Base-by-base conservation (phyloP, 35 echinoderm and acorn worm genomes). In the Apostichopus californicus region DNA sequence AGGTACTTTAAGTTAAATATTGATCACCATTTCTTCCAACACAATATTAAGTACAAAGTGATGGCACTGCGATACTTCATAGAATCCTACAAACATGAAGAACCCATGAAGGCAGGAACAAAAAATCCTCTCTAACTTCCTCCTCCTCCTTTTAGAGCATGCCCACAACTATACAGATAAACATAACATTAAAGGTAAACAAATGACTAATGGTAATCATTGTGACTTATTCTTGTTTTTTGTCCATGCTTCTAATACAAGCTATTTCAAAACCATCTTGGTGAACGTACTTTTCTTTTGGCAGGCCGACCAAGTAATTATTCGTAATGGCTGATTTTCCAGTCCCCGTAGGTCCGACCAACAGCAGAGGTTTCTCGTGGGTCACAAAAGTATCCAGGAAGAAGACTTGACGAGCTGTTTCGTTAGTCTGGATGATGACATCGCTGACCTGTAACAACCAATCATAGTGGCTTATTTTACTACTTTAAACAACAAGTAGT, bases 311-410 rank as follows among this genome's bases (percentile, higher is more conserved):
- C 65, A 99, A 78, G 78, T 99, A 96, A 70, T 93, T 87, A 63
- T 99, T 99, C 18, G 95, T 94, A 86, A 99, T 99, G 83, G 97
- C 97, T 93, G 97, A 99, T 64, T 99, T 99, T 34, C 97, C 97
- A 28, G 97, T 99, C 53, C 95, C 95, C 59, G 97, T 99, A 15
- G 97, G 97, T 1, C 97, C 97, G 8, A 99, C 84, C 73, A 99
- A 95, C 21, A 99, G 80, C 61, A 99, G 56, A 54, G 95, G 97
- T 18, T 88, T 79, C 71, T 93, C 97, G 73, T 99, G 97, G 17
- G 60, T 53, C 53, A 99, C 9, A 90, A 95, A 99, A 14, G 95
- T 94, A 68, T 99, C 95, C 88, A 99, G 65, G 79, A 99, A 99
- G 73, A 92, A 99, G 57, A 93, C 84, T 91, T 99, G 97, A 77